Conservation (phyloP, 2,113 vertebrate species). For the Nibea albiflora region DNA sequence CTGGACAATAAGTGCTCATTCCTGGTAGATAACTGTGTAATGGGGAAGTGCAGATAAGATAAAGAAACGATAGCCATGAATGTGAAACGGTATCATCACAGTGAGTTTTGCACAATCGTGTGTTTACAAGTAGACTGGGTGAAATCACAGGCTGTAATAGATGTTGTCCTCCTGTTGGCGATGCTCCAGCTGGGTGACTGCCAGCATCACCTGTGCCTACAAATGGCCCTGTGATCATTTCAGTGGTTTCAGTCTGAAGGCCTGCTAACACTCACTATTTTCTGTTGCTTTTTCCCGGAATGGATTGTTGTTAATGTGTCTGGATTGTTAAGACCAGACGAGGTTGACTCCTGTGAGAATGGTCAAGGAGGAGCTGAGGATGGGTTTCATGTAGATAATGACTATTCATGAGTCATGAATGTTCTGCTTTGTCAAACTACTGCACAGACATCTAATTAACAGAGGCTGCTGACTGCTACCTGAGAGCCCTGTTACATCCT, state of each 20-base stretch:
- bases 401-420: slow-evolving; percentile 16
- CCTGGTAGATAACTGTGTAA: background rate
- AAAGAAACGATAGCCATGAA: background rate
- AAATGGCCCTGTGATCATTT: background rate
- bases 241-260: background rate
- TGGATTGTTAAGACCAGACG: background rate
- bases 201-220: background rate
- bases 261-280: background rate
- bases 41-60: background rate
- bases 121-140: background rate
- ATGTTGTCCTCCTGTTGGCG: background rate
- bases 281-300: background rate
- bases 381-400: background rate
- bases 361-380: background rate
- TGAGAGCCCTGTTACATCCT: slow-evolving; percentile 1
- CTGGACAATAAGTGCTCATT: background rate
- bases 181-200: background rate
- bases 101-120: background rate
- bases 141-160: background rate
- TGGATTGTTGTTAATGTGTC: background rate
- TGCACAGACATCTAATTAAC: slow-evolving; percentile 7
- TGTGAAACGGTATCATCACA: background rate
- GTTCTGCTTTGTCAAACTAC: background rate
- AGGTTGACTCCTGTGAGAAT: background rate
- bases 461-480: slow-evolving; percentile 14